Evolutionary conservation across 2,888 invertebrate genomes (phyloP).

Genomic region (Leptura quadrifasciata): DNA sequence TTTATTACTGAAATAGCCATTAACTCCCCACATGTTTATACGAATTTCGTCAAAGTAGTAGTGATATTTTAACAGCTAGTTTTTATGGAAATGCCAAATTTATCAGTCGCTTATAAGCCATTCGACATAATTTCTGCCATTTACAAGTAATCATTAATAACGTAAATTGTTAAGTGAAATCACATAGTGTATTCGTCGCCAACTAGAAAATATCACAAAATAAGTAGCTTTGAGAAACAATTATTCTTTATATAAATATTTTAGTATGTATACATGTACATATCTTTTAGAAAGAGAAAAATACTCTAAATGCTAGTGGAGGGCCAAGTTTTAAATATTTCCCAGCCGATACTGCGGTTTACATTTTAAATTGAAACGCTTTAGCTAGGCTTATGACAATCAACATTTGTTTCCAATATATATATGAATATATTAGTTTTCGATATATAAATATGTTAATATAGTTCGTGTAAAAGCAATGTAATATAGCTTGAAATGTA

Average conservation of each 20-base stretch:
- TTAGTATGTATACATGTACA: constrained; percentile 39
- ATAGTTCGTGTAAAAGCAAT: constrained; percentile 15
- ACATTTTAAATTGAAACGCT: constrained; percentile 21
- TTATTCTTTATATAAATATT: constrained; percentile 40
- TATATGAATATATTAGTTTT: not conserved
- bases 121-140: too few species aligned
- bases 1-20: too few species aligned
- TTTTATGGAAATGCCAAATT: too few species aligned
- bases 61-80: too few species aligned
- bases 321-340: constrained; percentile 38
- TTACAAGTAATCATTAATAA: too few species aligned
- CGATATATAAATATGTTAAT: not conserved
- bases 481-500: constrained; percentile 36
- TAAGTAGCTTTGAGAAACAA: not conserved
- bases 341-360: constrained; percentile 31
- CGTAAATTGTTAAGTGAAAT: not conserved
- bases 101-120: too few species aligned
- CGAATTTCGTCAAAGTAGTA: too few species aligned
- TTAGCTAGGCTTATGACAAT: constrained; percentile 40
- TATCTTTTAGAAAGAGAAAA: constrained; percentile 24
- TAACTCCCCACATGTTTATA: too few species aligned
- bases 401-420: constrained; percentile 22
- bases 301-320: constrained; percentile 37
- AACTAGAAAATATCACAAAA: not conserved
- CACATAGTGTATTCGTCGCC: not conserved